phyloP scores from a whole-genome alignment of 1,140 invertebrate species.

The Aphelinus atriplicis region DNA sequence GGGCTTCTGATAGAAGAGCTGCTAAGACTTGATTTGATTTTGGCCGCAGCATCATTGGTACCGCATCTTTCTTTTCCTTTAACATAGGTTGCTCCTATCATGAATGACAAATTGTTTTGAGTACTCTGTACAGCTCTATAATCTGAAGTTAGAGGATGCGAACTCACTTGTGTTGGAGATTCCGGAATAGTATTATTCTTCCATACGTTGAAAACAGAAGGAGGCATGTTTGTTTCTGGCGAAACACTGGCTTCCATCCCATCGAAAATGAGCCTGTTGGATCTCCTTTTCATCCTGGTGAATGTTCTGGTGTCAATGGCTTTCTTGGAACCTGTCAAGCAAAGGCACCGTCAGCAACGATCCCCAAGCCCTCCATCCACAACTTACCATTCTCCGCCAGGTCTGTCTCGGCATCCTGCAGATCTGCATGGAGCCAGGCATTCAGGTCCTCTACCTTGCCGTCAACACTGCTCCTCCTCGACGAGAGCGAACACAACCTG shows the following conservation, averaged over 20 bases:
- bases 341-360: neutral
- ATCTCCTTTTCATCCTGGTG: conserved; percentile 61
- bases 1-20: conserved; percentile 39
- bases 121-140: no score
- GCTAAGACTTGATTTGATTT: conserved; percentile 30
- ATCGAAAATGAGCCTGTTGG: conserved; percentile 30
- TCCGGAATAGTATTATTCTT: conserved; percentile 28
- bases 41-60: conserved; percentile 51
- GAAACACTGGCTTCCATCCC: conserved; percentile 3
- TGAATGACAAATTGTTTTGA: no score
- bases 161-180: conserved; percentile 1
- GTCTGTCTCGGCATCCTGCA: neutral
- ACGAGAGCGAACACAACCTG: conserved; percentile 23
- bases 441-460: conserved; percentile 30
- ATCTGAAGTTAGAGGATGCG: no score
- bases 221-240: conserved; percentile 7
- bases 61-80: conserved; percentile 40
- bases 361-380: no score
- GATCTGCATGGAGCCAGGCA: conserved; percentile 34
- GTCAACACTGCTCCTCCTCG: conserved; percentile 16
- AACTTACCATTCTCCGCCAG: conserved; percentile 13
- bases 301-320: conserved; percentile 65
- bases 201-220: conserved; percentile 19
- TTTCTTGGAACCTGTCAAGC: conserved; percentile 43
- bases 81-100: conserved; percentile 17